A percentile compares a stretch with the other conserved stretches of the same genome.
These are phyloP conservation scores for Anodontia alba DNA, from an alignment of 2,888 invertebrate species.

Conservation along the genomic window DNA sequence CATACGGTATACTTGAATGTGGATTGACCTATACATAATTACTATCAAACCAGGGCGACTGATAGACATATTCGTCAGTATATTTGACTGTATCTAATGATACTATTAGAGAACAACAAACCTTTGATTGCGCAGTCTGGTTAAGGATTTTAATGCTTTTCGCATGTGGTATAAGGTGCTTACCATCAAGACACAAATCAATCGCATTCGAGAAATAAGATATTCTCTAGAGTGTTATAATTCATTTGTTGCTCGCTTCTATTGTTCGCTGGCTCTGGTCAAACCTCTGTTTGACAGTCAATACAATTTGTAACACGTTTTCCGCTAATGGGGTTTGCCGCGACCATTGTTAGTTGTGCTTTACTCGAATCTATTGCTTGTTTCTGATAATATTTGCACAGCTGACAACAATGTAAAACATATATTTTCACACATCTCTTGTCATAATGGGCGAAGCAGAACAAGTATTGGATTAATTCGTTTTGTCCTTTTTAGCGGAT, in stretches of 20 bases:
- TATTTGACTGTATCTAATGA: no score
- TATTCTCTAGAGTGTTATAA: neutral
- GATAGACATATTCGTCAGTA: no score
- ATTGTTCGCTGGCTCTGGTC: conserved; percentile 4
- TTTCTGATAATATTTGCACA: neutral
- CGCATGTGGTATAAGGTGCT: no score
- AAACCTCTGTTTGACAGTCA: neutral
- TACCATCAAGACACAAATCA: no score
- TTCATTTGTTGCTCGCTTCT: conserved; percentile 8
- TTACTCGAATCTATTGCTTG: neutral
- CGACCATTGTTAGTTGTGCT: neutral
- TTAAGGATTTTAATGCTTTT: no score
- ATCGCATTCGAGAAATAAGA: neutral
- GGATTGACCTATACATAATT: no score
- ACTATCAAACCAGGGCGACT: no score
- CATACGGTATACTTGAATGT: no score
- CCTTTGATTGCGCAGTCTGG: no score
- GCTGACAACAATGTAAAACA: conserved; percentile 19
- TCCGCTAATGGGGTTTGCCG: neutral
- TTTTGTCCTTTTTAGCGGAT: neutral
- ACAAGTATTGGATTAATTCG: conserved; percentile 5
- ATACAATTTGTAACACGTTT: conserved; percentile 12
- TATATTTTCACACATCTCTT: conserved; percentile 1
- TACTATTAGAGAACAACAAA: no score
- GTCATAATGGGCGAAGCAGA: conserved; percentile 4